phyloP scores from a whole-genome alignment of 92 coral and sea anemone species.

The Muricea muricata region DNA sequence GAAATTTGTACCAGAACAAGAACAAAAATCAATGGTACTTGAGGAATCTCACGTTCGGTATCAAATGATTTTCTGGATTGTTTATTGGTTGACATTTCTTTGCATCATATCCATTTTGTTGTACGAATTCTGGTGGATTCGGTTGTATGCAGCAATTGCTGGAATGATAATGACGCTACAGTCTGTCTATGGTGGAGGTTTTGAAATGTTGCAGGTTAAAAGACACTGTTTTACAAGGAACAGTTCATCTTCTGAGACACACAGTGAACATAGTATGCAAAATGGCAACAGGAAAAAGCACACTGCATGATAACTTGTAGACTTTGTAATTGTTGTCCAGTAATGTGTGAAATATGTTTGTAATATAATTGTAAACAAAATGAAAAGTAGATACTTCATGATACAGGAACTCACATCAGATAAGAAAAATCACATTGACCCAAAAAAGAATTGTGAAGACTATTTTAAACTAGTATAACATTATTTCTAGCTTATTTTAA shows the following conservation, averaged over 20 bases:
- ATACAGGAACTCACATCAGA: too few species aligned
- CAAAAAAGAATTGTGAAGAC: too few species aligned
- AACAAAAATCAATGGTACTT: conserved; percentile 19
- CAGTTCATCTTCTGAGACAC: not conserved
- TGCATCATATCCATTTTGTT: conserved; percentile 40
- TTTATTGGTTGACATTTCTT: conserved; percentile 75
- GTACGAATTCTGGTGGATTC: conserved; percentile 49
- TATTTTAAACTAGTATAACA: too few species aligned
- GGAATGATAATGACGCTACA: conserved; percentile 35
- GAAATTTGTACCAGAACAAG: conserved; percentile 23
- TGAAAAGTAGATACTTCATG: too few species aligned
- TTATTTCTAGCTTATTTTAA: too few species aligned
- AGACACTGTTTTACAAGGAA: conserved; percentile 40
- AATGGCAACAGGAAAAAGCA: conserved; percentile 6
- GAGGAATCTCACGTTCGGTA: conserved; percentile 49
- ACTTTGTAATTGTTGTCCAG: too few species aligned
- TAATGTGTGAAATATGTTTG: too few species aligned
- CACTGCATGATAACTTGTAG: not conserved
- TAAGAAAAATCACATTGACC: too few species aligned
- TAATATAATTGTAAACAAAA: too few species aligned
- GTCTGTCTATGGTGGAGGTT: conserved; percentile 61
- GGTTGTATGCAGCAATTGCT: conserved; percentile 75
- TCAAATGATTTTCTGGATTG: conserved; percentile 57
- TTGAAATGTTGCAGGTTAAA: conserved; percentile 71
- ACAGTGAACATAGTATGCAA: not conserved